Percentiles rank a stretch among this genome's conserved stretches.
phyloP scores from a whole-genome alignment of 2,888 invertebrate species.

The Ichneumon xanthorius region DNA sequence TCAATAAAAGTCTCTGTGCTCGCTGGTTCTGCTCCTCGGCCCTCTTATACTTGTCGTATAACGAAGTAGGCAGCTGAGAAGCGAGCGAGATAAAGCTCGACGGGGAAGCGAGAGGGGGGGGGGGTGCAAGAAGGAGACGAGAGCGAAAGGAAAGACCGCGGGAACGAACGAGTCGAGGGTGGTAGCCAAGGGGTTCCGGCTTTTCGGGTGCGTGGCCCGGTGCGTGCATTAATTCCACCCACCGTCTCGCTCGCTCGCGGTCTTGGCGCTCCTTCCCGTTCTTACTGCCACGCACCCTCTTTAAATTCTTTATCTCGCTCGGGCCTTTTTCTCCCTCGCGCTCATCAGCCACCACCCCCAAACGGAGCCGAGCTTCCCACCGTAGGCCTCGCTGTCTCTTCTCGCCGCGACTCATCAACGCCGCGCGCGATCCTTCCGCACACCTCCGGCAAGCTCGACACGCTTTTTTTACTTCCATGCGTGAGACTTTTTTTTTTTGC shows the following conservation, averaged over 20 bases:
- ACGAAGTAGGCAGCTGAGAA: conserved; percentile 82
- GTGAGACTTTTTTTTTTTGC: not conserved
- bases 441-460: conserved; percentile 46
- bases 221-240: conserved; percentile 75
- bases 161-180: conserved; percentile 40
- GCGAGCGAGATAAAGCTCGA: conserved; percentile 62
- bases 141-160: conserved; percentile 15
- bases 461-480: conserved; percentile 30
- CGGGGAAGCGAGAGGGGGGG: conserved; percentile 14
- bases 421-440: conserved; percentile 41
- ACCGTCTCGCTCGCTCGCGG: conserved; percentile 36
- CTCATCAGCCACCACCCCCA: conserved; percentile 30
- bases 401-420: conserved; percentile 80
- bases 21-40: conserved; percentile 66
- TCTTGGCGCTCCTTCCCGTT: conserved; percentile 44
- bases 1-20: conserved; percentile 85
- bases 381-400: conserved; percentile 63
- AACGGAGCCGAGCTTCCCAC: conserved; percentile 72
- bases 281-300: conserved; percentile 59
- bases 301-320: conserved; percentile 55
- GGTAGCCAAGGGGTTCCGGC: conserved; percentile 53
- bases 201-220: conserved; percentile 82
- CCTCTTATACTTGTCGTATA: conserved; percentile 84
- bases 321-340: conserved; percentile 45
- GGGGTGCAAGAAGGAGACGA: conserved; percentile 36